These are phyloP conservation scores for Pao palembangensis DNA, from an alignment of 2,113 vertebrate genomes.

Conservation along the genomic window DNA sequence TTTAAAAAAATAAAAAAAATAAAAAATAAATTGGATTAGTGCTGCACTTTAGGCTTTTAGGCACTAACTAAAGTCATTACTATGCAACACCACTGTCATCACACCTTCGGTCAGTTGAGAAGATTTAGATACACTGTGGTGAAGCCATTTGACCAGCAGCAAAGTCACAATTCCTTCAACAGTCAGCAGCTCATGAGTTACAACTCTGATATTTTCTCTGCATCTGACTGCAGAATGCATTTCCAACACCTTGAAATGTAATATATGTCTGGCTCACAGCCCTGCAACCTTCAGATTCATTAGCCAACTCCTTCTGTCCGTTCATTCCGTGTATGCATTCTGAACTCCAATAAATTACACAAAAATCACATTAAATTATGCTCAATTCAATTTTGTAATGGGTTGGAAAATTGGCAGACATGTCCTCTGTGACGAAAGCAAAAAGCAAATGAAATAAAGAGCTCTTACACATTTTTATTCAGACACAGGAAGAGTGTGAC, in stretches of 20 bases:
- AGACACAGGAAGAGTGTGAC: neutral
- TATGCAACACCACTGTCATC: conserved; percentile 1
- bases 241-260: conserved; percentile 10
- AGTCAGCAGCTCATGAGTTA: neutral
- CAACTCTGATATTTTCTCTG: neutral
- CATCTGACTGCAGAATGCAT: conserved; percentile 3
- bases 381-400: conserved; percentile 9
- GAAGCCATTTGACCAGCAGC: too few species aligned
- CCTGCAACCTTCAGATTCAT: neutral
- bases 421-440: conserved; percentile 1
- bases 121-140: neutral
- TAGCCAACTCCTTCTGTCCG: neutral
- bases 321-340: conserved; percentile 1
- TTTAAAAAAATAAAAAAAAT: too few species aligned
- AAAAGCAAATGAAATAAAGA: conserved; percentile 6
- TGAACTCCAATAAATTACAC: conserved; percentile 3
- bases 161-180: too few species aligned
- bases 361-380: neutral
- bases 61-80: neutral
- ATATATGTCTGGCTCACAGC: conserved; percentile 1
- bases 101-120: neutral
- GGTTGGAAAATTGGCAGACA: neutral
- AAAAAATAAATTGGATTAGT: too few species aligned
- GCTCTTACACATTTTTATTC: neutral
- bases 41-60: neutral